Evolutionary conservation across 2,113 vertebrate genomes (phyloP).

Genomic region (Rostratula benghalensis): DNA sequence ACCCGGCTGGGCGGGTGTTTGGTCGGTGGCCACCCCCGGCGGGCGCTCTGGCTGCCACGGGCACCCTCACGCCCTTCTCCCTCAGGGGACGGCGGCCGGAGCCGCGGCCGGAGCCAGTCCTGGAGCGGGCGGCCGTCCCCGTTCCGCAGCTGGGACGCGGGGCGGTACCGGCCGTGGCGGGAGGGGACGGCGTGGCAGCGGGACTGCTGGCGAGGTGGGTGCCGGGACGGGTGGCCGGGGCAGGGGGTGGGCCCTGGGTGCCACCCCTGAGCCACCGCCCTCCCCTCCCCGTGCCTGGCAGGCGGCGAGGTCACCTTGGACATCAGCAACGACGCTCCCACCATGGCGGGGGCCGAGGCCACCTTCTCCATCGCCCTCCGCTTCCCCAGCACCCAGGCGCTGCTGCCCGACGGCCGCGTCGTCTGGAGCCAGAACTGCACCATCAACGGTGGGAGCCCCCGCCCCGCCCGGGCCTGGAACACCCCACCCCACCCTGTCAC

Average conservation of each 20-base stretch:
- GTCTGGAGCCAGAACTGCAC: constrained; percentile 85
- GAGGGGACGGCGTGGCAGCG: constrained; percentile 71
- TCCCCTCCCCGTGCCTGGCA: constrained; percentile 28
- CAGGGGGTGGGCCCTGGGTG: fast-evolving
- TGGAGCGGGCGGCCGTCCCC: constrained; percentile 48
- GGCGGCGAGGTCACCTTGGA: constrained; percentile 86
- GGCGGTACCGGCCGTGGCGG: constrained; percentile 86
- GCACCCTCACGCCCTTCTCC: not conserved
- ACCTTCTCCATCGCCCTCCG: constrained; percentile 85
- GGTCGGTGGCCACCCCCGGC: no score
- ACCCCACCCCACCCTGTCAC: no score
- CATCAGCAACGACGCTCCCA: constrained; percentile 87
- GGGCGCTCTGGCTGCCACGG: not conserved
- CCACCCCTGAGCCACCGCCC: not conserved
- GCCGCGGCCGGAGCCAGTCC: not conserved
- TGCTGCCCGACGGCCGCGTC: constrained; percentile 82
- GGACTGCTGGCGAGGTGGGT: constrained; percentile 87
- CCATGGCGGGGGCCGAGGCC: constrained; percentile 82
- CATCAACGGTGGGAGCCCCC: constrained; percentile 77
- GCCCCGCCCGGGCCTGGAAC: no score
- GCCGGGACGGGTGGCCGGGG: fast-evolving
- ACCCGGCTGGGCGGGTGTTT: fast-evolving
- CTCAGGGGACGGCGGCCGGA: constrained; percentile 55
- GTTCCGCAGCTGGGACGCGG: constrained; percentile 82
- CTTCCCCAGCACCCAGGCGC: constrained; percentile 82